phyloP scores from a whole-genome alignment of 2,113 vertebrate genomes.

The Corythornis cristatus region DNA sequence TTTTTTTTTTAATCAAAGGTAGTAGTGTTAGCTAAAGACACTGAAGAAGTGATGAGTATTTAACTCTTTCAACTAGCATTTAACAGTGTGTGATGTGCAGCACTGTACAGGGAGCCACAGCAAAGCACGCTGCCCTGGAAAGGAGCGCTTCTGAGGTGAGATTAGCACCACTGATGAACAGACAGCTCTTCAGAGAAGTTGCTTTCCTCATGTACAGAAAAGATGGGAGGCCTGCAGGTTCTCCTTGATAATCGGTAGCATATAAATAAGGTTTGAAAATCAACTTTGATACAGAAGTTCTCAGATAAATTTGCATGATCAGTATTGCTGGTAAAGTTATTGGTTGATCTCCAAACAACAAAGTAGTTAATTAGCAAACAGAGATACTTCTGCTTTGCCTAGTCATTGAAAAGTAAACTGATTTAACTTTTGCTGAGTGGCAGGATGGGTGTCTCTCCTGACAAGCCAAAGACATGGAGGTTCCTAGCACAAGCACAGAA shows the following conservation, averaged over 20 bases:
- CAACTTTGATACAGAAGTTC: slow-evolving; percentile 30
- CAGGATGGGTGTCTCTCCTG: neutral
- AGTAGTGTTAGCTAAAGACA: slow-evolving; percentile 54
- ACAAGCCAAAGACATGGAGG: neutral
- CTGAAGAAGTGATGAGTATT: slow-evolving; percentile 25
- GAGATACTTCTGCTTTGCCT: slow-evolving; percentile 15
- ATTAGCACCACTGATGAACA: slow-evolving; percentile 82
- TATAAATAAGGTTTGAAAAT: slow-evolving; percentile 81
- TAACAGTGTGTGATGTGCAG: slow-evolving; percentile 57
- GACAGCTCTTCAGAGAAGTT: slow-evolving; percentile 61
- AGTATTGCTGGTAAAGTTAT: neutral
- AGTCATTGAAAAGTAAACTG: neutral
- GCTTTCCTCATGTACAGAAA: slow-evolving; percentile 31
- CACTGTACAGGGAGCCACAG: slow-evolving; percentile 61
- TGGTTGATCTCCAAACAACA: neutral
- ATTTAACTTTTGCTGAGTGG: neutral
- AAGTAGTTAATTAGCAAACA: neutral
- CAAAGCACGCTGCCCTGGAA: slow-evolving; percentile 65
- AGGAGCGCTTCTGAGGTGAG: slow-evolving; percentile 69
- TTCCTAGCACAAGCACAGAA: neutral
- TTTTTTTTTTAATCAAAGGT: slow-evolving; percentile 69
- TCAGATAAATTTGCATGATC: neutral
- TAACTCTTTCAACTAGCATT: slow-evolving; percentile 33
- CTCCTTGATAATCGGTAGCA: slow-evolving; percentile 73
- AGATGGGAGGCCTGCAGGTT: slow-evolving; percentile 61